Conservation (phyloP, 2,113 vertebrate genomes). For the Piprites chloris region DNA sequence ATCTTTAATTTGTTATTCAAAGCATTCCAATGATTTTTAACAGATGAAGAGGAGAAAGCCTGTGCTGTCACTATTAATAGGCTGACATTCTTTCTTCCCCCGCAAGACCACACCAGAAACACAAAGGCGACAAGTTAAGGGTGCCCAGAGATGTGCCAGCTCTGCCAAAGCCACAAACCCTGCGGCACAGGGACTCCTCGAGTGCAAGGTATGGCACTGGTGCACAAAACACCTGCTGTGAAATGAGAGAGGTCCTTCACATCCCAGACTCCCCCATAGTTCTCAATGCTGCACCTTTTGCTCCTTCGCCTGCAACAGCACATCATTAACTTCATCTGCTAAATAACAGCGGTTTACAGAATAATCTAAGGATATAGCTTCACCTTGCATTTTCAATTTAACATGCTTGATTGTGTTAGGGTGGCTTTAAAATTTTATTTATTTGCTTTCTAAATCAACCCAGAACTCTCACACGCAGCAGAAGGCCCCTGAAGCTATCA, state of each 20-base stretch:
- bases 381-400: neutral
- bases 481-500: slow-evolving; percentile 26
- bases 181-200: rapidly evolving
- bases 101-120: slow-evolving; percentile 5
- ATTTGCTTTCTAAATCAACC: slow-evolving; percentile 24
- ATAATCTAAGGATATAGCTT: neutral
- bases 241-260: neutral
- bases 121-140: neutral
- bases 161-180: neutral
- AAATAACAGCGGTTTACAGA: neutral
- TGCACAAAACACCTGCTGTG: rapidly evolving
- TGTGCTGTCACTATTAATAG: neutral
- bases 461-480: neutral
- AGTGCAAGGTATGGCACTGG: neutral
- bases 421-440: neutral
- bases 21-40: slow-evolving; percentile 28
- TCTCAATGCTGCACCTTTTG: neutral
- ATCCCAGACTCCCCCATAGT: rapidly evolving
- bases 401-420: neutral
- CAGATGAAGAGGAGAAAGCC: slow-evolving; percentile 20
- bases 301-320: neutral
- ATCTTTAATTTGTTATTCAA: neutral
- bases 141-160: neutral
- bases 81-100: slow-evolving; percentile 30
- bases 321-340: neutral